Evolutionary conservation across 2,888 invertebrate species (phyloP).

Genomic region (Thumatha senex): DNA sequence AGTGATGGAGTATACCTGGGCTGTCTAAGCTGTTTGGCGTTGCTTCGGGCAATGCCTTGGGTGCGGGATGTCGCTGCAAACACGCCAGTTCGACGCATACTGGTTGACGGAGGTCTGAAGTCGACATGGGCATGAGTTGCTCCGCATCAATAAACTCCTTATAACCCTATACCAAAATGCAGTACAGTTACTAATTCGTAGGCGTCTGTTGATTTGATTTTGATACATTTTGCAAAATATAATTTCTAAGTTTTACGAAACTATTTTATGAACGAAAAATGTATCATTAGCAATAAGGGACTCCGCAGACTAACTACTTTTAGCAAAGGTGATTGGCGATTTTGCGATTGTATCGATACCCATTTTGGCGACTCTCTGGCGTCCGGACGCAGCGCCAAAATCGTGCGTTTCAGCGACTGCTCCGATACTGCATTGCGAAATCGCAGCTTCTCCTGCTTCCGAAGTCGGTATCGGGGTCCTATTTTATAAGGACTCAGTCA

Average conservation of each 20-base stretch:
- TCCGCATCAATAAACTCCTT: conserved; percentile 96
- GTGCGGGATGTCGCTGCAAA: conserved; percentile 83
- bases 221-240: background rate
- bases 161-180: conserved; percentile 86
- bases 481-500: no score
- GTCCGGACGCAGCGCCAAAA: no score
- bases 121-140: conserved; percentile 93
- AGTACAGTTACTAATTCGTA: conserved; percentile 10
- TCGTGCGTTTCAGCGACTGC: no score
- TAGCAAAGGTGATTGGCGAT: no score
- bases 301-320: no score
- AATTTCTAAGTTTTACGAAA: conserved; percentile 2
- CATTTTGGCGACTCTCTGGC: no score
- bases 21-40: conserved; percentile 80
- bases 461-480: no score
- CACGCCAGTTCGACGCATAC: conserved; percentile 92
- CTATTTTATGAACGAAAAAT: background rate
- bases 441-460: no score
- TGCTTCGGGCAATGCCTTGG: conserved; percentile 75
- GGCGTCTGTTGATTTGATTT: background rate
- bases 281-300: no score
- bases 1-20: conserved; percentile 58
- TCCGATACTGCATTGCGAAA: no score
- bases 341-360: no score
- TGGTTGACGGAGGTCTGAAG: conserved; percentile 92